These are phyloP conservation scores for Diorhabda carinulata DNA, from an alignment of 1,140 invertebrate species.

Conservation along the genomic window DNA sequence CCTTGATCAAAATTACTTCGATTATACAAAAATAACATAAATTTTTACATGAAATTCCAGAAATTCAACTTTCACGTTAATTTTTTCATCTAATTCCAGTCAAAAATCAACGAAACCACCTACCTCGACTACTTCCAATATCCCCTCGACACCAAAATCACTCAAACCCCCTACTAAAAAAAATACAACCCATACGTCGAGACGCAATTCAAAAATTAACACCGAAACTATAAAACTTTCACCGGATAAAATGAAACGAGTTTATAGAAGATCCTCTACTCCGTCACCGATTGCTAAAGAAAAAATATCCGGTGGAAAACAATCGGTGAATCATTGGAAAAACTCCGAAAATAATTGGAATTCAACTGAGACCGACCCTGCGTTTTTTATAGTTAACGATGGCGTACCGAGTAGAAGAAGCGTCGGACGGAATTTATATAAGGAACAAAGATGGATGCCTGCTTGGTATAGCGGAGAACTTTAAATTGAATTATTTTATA, in stretches of 20 bases:
- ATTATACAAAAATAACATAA: too few relatives aligned
- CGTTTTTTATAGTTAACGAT: conserved; percentile 8
- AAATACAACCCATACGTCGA: background rate
- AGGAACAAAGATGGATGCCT: conserved; percentile 15
- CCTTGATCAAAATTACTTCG: too few relatives aligned
- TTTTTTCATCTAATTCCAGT: conserved; percentile 7
- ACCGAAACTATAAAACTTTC: background rate
- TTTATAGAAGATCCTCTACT: background rate
- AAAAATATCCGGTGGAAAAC: background rate
- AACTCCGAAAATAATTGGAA: background rate
- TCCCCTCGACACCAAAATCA: conserved; percentile 6
- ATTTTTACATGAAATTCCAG: too few relatives aligned
- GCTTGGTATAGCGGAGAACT: conserved; percentile 7
- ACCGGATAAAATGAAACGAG: background rate
- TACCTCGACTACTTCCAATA: background rate
- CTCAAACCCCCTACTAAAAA: background rate
- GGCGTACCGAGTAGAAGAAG: background rate
- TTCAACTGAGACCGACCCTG: conserved; percentile 7
- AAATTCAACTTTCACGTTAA: background rate
- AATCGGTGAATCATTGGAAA: background rate
- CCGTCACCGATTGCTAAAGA: background rate
- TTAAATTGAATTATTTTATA: too few relatives aligned
- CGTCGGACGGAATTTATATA: conserved; percentile 13
- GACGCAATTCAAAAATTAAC: background rate
- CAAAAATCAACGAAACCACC: background rate